Evolutionary conservation across 2,888 invertebrate species (phyloP), one percentile per base, ranked within the genome.

Genomic region (Aromia moschata): DNA sequence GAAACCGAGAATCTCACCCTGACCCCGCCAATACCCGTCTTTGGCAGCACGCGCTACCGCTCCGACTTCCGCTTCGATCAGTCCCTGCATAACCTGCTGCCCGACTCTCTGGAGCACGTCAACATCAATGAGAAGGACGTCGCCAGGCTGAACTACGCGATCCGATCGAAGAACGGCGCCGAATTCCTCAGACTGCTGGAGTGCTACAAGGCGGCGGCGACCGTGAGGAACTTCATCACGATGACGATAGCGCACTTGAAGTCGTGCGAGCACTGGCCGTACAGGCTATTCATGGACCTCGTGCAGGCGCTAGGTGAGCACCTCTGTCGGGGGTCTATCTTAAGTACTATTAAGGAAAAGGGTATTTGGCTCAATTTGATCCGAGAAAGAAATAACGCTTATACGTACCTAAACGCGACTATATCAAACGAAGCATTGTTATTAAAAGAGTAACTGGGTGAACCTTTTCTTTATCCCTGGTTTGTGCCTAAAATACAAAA

Each of bases 181-280:
- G 46, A 20, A 4, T 70, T 71, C 45, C 47, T 68, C 10, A 41
- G 43, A n/a, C 16, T 73, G 5, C 37, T 70, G 4, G 30, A 66
- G 5, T 55, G 60, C n/a, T 70, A 71, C 49, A 64, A 55, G 9
- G 40, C 44, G 10, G 64, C 65, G 1, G 16, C 47, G 5, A 68
- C 70, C 1, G 51, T 73, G 0, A 62, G 68, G 41, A 69, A 67
- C 38, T 73, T 73, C 45, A 67, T 71, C 30, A 64, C 70, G 0
- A 73, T 70, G 67, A 62, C 65, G 1, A 49, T 73, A 33, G 70
- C 67, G 0, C 56, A 70, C 40, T 47, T 71, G 30, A 70, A 60
- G 16, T 59, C 53, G 5, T 55, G 36, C 36, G 45, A 58, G 12
- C 54, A 47, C 10, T 25, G 45, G 38, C 36, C 54, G 7, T 63